A percentile compares a stretch with the other conserved stretches of the same genome.
Conservation (phyloP, 2,888 invertebrate species). For the Phengaris alcon region DNA sequence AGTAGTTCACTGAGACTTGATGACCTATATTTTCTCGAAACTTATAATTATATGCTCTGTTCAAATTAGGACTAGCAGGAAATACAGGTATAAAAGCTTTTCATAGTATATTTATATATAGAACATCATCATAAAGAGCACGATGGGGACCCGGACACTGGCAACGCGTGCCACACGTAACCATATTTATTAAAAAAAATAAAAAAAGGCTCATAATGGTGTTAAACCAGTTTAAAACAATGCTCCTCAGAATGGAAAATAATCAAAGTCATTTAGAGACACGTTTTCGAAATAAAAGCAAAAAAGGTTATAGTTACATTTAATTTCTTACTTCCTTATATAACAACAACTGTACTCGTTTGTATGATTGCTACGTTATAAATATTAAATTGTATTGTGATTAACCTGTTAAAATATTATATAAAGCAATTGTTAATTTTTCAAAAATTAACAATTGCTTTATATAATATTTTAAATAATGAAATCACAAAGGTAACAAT, state of each 20-base stretch:
- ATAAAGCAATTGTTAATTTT: too few species aligned
- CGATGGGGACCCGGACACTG: too few species aligned
- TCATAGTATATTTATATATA: too few species aligned
- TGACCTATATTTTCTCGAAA: background rate
- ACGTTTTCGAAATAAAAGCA: background rate
- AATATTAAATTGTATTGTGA: background rate
- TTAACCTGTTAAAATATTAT: too few species aligned
- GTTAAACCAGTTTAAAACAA: background rate
- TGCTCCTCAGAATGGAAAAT: background rate
- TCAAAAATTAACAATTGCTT: background rate
- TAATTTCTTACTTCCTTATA: slow-evolving; percentile 4
- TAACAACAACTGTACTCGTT: background rate
- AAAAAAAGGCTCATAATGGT: too few species aligned
- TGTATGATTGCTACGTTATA: background rate
- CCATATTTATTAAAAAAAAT: too few species aligned
- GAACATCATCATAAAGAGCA: too few species aligned
- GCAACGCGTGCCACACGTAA: background rate
- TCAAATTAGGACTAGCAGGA: too few species aligned
- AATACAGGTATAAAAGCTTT: too few species aligned
- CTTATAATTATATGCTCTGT: background rate
- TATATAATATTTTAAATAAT: background rate
- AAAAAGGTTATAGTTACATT: background rate
- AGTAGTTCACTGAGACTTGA: background rate
- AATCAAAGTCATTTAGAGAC: background rate
- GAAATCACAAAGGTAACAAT: too few species aligned